These are phyloP conservation scores for Lumbricus terrestris DNA, from an alignment of 2,888 invertebrate genomes.

Conservation along the genomic window DNA sequence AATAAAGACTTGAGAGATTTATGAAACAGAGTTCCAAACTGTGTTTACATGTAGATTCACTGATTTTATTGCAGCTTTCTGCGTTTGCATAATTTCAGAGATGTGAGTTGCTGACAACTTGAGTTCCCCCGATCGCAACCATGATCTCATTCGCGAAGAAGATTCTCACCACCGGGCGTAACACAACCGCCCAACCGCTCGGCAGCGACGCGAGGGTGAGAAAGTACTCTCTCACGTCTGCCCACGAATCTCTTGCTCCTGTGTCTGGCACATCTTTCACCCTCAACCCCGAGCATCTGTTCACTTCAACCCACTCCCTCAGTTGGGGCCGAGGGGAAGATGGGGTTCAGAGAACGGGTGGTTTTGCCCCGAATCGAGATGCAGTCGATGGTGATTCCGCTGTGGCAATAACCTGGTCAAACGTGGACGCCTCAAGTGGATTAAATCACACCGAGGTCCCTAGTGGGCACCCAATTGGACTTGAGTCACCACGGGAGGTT, in stretches of 20 bases:
- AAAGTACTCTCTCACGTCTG: not conserved
- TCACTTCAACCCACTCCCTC: not conserved
- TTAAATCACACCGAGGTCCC: not conserved
- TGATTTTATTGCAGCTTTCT: not conserved
- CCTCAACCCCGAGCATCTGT: not conserved
- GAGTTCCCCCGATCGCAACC: not conserved
- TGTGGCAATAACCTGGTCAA: not conserved
- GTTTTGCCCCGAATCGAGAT: not conserved
- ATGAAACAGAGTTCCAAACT: too few species aligned
- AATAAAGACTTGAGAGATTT: too few species aligned
- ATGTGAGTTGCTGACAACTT: not conserved
- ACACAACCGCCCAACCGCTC: not conserved
- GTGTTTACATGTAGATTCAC: not conserved
- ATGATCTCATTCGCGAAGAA: conserved; percentile 7
- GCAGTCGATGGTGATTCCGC: too few species aligned
- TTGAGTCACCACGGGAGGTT: not conserved
- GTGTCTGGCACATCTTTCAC: not conserved
- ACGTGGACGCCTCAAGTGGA: not conserved
- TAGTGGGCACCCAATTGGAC: not conserved
- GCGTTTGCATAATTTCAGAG: not conserved
- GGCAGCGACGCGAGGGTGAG: not conserved
- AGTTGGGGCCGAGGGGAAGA: not conserved
- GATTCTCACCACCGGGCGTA: not conserved
- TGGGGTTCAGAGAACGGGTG: not conserved
- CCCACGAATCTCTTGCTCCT: not conserved